A percentile compares a stretch with the other conserved stretches of the same genome.
phyloP scores from a whole-genome alignment of 2,888 invertebrate genomes.

The Xiphydria camelus region DNA sequence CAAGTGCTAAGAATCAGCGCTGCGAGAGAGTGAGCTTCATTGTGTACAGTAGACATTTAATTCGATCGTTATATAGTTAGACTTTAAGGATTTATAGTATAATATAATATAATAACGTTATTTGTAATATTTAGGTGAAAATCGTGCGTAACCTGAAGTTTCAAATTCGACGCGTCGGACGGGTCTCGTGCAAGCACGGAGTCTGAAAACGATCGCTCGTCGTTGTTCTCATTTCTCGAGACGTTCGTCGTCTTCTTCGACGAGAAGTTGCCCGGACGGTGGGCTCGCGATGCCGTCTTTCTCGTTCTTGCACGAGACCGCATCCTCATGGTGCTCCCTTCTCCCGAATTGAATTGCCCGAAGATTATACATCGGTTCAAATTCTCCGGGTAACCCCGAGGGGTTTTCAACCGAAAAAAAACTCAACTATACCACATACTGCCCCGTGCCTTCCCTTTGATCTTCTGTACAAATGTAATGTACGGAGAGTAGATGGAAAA shows the following conservation, averaged over 20 bases:
- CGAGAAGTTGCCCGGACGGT: background rate
- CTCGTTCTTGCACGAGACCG: background rate
- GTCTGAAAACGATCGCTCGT: background rate
- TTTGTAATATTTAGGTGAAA: constrained; percentile 25
- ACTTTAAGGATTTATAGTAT: constrained; percentile 27
- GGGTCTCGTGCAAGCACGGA: constrained; percentile 4
- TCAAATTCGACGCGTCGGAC: constrained; percentile 12
- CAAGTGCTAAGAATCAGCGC: constrained; percentile 15
- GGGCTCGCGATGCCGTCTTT: background rate
- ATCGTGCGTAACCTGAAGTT: constrained; percentile 19
- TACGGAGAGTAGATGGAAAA: constrained; percentile 12
- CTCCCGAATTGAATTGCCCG: too few species aligned
- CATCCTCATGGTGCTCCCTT: constrained; percentile 12
- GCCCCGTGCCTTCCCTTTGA: constrained; percentile 43
- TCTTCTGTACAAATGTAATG: background rate
- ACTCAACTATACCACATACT: constrained; percentile 30
- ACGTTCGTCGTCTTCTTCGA: constrained; percentile 4
- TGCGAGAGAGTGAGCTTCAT: constrained; percentile 28
- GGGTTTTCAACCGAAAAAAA: too few species aligned
- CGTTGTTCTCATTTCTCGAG: background rate
- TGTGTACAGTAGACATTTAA: constrained; percentile 28
- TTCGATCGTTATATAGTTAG: constrained; percentile 25
- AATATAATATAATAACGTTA: constrained; percentile 21
- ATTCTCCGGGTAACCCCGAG: too few species aligned
- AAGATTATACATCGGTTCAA: too few species aligned